phyloP scores from a whole-genome alignment of 2,797 vertebrate genomes.

The Pempheris klunzingeri region DNA sequence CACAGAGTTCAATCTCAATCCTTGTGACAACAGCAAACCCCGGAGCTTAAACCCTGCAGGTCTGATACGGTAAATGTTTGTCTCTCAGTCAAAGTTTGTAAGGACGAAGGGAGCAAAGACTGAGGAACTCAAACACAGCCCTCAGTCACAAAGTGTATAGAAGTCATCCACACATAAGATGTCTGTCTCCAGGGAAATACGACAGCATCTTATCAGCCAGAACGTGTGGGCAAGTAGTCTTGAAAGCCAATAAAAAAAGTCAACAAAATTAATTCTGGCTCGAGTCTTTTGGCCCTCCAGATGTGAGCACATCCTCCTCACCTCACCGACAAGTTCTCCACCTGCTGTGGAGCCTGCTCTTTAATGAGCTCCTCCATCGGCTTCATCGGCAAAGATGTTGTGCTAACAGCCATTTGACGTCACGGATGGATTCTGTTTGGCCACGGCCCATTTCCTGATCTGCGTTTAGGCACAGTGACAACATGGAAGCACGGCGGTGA shows the following conservation, averaged over 20 bases:
- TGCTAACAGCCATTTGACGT: not conserved
- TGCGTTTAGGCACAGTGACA: conserved; percentile 1
- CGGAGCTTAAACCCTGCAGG: conserved; percentile 3
- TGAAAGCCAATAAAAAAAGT: conserved; percentile 36
- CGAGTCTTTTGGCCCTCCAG: conserved; percentile 45
- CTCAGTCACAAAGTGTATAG: conserved; percentile 36
- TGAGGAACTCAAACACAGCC: conserved; percentile 13
- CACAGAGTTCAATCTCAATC: conserved; percentile 24
- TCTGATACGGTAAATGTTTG: not conserved
- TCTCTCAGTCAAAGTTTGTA: conserved; percentile 8
- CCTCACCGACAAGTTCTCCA: conserved; percentile 29
- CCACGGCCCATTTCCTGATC: conserved; percentile 21
- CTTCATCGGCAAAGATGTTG: conserved; percentile 33
- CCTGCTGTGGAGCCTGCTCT: conserved; percentile 18
- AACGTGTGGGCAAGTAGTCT: conserved; percentile 37
- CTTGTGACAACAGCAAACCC: conserved; percentile 11
- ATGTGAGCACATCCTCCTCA: conserved; percentile 41
- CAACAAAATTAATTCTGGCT: conserved; percentile 12
- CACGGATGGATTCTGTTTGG: conserved; percentile 23
- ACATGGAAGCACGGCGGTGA: conserved; percentile 7
- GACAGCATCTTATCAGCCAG: conserved; percentile 44
- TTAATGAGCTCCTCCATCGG: conserved; percentile 42
- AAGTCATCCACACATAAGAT: conserved; percentile 43
- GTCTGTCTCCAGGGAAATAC: conserved; percentile 22
- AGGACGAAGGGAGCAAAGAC: not conserved